Percentiles rank a stretch among this genome's conserved stretches.
These are phyloP conservation scores for Stenodema calcarata DNA, from an alignment of 2,888 invertebrate species.

Conservation along the genomic window DNA sequence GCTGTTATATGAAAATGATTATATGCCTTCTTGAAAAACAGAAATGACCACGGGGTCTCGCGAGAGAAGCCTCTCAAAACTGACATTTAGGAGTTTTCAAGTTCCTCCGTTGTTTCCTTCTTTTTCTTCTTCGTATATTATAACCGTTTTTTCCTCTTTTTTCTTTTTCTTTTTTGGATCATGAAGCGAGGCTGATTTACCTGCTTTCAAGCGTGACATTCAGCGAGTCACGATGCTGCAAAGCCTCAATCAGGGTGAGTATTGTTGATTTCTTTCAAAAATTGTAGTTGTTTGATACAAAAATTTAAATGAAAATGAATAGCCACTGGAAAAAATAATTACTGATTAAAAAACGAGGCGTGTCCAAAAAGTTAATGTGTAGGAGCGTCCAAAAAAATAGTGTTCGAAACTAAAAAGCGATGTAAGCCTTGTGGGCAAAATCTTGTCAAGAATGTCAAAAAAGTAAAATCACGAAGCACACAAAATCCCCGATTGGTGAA, in stretches of 20 bases:
- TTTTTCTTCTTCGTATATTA: neutral
- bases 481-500: too few species aligned
- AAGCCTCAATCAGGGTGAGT: neutral
- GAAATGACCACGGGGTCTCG: neutral
- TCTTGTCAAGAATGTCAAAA: too few species aligned
- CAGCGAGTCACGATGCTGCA: neutral
- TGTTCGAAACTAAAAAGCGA: too few species aligned
- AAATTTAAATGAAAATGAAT: too few species aligned
- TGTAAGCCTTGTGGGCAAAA: too few species aligned
- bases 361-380: too few species aligned
- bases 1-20: constrained; percentile 7
- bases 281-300: too few species aligned
- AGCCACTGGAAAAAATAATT: too few species aligned
- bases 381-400: too few species aligned
- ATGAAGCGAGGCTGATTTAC: neutral
- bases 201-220: neutral
- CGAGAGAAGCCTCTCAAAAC: neutral
- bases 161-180: neutral
- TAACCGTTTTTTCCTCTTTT: neutral
- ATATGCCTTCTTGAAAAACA: neutral
- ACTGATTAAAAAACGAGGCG: too few species aligned
- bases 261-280: too few species aligned
- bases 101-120: neutral
- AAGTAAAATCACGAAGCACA: too few species aligned
- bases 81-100: neutral